Evolutionary conservation across 2,113 vertebrate species (phyloP), one percentile per base, ranked within the genome.

Genomic region (Halcyon malimbica): DNA sequence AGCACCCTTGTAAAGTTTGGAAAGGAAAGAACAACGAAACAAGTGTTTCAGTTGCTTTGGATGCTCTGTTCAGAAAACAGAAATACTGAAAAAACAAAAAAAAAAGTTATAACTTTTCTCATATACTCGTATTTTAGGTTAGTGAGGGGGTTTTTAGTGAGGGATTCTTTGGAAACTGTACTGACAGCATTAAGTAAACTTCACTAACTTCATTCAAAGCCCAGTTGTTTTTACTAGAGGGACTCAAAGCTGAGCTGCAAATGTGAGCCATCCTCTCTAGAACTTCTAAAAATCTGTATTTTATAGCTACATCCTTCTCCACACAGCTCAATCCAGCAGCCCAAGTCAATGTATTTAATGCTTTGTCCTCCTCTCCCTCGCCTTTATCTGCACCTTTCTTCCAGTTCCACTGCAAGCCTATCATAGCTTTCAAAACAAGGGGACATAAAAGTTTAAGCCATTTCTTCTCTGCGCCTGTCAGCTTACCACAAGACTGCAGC

Each of bases 21-120:
- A 96, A 95, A 95, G 63, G 94, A 96, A 96, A 94, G 56, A 35
- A 94, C 89, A 93, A 64, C 44, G 19, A 33, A 63, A 31, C 7
- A 89, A 93, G 63, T 53, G 37, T 73, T 89, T 54, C 78, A 83
- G 46, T 60, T 87, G 71, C 19, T 42, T 93, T 51, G 54, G 33
- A 71, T 48, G 42, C 13, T 67, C 63, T 64, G 11, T 83, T 95
- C 57, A 87, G 85, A 89, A 93, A 65, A 2, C 23, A 88, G 44
- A 87, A 95, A 80, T 69, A 63, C 15, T 80, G 39, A 70, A 89
- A 93, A 54, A 2, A 50, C 13, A 20, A 31, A 78, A 88, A 92
- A 50, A 2, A 54, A 25, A 35, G n/a, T n/a, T 76, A 42, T 37
- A 85, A 26, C 10, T 86, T 92, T 57, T n/a, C 16, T 57, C 28